Base-by-base conservation (phyloP, 2,113 vertebrate genomes). In the Burhinus oedicnemus region DNA sequence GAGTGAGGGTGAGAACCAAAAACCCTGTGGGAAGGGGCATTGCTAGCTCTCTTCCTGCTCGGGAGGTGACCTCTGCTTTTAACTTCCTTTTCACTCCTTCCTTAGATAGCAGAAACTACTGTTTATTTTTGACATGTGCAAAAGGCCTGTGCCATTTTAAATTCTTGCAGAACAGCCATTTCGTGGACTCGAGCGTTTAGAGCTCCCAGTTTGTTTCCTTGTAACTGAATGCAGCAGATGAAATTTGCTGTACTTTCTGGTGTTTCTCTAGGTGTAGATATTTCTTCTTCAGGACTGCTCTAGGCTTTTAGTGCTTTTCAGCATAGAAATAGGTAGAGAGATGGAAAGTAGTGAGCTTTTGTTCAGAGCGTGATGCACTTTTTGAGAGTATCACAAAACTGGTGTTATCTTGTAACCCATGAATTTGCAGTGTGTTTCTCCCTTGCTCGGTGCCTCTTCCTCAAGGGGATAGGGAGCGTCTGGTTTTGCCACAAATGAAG, bases 81-180 rank as follows among this genome's bases (percentile, higher is more conserved):
- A 81, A 70, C 90, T 97, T 96, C 84, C 91, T 91, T 79, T 80
- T 42, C 23, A 55, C 40, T 93, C 51, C 72, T 91, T 49, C 58
- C 61, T 96, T 86, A 94, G 90, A 83, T 68, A 87, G 51, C 58
- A 95, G 74, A 79, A 87, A 51, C 52, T 66, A 12, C 87, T 91
- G 91, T 91, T 97, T 95, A 11, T 79, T 89, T 94, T 91, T 95
- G 83, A 78, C 93, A 85, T 1, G 54, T 83, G 68, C 25, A 47
- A 65, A 89, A 91, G 66, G 36, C 51, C 51, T 52, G 62, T 94
- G 81, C 94, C 94, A 95, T 96, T 95, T 97, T 95, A 96, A 92
- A 91, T 89, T 79, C 75, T 96, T 74, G 26, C 82, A 93, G 91
- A 83, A 85, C 93, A 88, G 93, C 93, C 96, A 97, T 97, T 96